These are phyloP conservation scores for Caenorhabditis panamensis DNA, from an alignment of 2,888 invertebrate genomes.

Conservation along the genomic window DNA sequence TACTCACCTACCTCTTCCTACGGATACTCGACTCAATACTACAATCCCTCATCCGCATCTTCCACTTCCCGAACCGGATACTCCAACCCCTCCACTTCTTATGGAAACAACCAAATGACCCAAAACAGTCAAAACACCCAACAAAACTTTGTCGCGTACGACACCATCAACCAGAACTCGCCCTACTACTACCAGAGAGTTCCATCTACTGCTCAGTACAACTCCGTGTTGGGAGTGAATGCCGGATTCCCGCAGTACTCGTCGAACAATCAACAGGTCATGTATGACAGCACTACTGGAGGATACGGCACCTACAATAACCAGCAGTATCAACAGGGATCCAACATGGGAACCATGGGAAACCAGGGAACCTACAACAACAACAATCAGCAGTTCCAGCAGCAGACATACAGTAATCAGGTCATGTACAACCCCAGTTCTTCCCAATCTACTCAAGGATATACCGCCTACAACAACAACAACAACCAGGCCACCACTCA, in stretches of 20 bases:
- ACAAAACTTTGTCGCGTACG: slow-evolving; percentile 45
- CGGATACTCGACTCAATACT: slow-evolving; percentile 46
- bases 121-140: slow-evolving; percentile 23
- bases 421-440: not conserved
- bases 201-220: slow-evolving; percentile 57
- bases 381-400: slow-evolving; percentile 1
- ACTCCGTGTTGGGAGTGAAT: slow-evolving; percentile 49
- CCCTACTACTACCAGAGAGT: slow-evolving; percentile 55
- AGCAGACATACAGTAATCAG: not conserved
- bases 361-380: not conserved
- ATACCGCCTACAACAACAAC: not conserved
- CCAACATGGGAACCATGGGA: too few relatives aligned
- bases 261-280: slow-evolving; percentile 1
- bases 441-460: not conserved
- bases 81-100: slow-evolving; percentile 17
- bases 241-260: slow-evolving; percentile 57
- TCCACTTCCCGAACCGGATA: slow-evolving; percentile 11
- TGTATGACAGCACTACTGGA: not conserved
- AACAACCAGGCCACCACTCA: slow-evolving; percentile 8
- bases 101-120: slow-evolving; percentile 14
- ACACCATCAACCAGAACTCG: slow-evolving; percentile 51
- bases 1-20: slow-evolving; percentile 42
- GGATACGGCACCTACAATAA: not conserved
- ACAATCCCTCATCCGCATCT: slow-evolving; percentile 43
- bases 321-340: not conserved